Evolutionary conservation across 2,797 vertebrate species (phyloP), one percentile per base, ranked within the genome.

Genomic region (Xiphophorus birchmanni): DNA sequence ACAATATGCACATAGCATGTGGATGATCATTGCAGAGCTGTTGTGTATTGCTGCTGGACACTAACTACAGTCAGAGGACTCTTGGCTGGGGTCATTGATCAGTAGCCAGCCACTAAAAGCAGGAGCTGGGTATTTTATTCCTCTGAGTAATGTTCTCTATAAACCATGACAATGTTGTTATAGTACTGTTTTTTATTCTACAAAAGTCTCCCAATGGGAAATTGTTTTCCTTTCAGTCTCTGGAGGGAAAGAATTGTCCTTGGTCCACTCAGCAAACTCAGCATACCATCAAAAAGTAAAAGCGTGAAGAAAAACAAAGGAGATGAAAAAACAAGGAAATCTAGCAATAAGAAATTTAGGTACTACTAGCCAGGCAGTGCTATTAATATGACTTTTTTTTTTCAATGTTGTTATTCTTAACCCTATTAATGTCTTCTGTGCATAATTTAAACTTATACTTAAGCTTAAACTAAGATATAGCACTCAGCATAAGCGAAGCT

Each of bases 21-120:
- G 78, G 73, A 82, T 73, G 88, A 86, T 56, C 77, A 84, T 52
- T 87, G 73, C 75, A 58, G 58, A 82, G 81, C 82, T 85, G 77
- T 79, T 26, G 76, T 75, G 82, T 80, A 45, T 90, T 89, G 88
- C 54, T 73, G 79, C 85, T 87, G 88, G 85, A 86, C 84, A 9
- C 77, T 71, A 84, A 9, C 77, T 71, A 84, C 84, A 86, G 79
- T 89, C 67, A 45, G 76, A 86, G 80, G 87, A 56, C 90, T 85
- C 79, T 80, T 80, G 83, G 87, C 84, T 60, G 74, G 87, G 90
- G 89, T 90, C 82, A 87, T 92, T 89, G 82, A 92, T 93, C 93
- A 93, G 85, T 74, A 83, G 88, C 82, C 82, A 87, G 85, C 84
- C 63, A 8, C 85, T 73, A 77, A 83, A 86, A 79, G 79, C 77